phyloP scores from a whole-genome alignment of 2,113 vertebrate genomes.

The Petaurus breviceps region DNA sequence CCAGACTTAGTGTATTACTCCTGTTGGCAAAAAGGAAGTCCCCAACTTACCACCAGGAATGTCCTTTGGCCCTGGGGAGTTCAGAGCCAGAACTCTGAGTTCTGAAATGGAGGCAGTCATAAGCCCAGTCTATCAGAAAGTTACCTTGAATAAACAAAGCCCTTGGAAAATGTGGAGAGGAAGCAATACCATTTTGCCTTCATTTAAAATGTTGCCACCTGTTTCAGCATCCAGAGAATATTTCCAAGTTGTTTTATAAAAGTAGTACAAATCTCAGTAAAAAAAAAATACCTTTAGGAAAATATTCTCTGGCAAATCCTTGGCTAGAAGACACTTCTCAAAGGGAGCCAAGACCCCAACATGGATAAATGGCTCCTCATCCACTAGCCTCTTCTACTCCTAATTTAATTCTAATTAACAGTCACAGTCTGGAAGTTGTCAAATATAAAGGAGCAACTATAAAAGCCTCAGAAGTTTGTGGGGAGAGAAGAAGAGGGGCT shows the following conservation, averaged over 20 bases:
- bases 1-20: neutral
- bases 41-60: neutral
- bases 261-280: neutral
- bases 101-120: neutral
- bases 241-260: neutral
- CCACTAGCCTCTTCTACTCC: neutral
- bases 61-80: neutral
- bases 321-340: neutral
- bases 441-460: neutral
- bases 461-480: neutral
- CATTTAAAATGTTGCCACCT: neutral
- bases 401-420: neutral
- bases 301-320: neutral
- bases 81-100: neutral
- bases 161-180: neutral
- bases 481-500: neutral
- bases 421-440: neutral
- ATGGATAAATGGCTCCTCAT: neutral
- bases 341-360: neutral
- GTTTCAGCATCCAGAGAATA: neutral
- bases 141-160: neutral
- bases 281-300: neutral
- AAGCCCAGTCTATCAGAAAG: neutral
- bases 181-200: neutral
- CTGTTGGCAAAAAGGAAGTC: neutral